A percentile compares a stretch with the other conserved stretches of the same genome.
Evolutionary conservation across 2,888 invertebrate species (phyloP).

Genomic region (Leucophenga montana): DNA sequence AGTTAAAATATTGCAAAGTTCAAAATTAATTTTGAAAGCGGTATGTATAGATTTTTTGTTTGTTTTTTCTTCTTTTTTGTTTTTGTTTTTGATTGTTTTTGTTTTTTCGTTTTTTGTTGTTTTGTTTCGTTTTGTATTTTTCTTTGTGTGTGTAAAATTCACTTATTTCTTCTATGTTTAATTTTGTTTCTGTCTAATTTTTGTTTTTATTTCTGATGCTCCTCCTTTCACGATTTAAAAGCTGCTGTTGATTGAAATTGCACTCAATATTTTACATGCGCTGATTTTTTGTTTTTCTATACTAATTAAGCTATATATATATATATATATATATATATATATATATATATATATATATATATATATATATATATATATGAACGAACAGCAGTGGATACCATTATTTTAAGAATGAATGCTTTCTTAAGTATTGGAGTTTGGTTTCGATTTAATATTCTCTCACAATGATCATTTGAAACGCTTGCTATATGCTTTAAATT

Average conservation of each 20-base stretch:
- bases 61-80: background rate
- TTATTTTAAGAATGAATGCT: no score
- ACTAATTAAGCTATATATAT: background rate
- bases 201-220: slow-evolving; percentile 46
- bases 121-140: no score
- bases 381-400: no score
- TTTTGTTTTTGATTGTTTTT: background rate
- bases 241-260: background rate
- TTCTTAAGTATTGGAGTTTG: no score
- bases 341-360: slow-evolving; percentile 1
- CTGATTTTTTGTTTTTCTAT: background rate
- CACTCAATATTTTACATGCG: slow-evolving; percentile 13
- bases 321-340: background rate
- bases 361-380: background rate
- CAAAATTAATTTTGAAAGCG: no score
- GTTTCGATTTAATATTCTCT: no score
- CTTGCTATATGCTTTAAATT: no score
- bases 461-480: no score
- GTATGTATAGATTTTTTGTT: background rate
- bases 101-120: no score
- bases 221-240: slow-evolving; percentile 31
- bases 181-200: slow-evolving; percentile 48
- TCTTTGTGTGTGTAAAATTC: no score
- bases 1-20: no score
- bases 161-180: slow-evolving; percentile 36